Evolutionary conservation across 2,797 vertebrate species (phyloP).

Genomic region (Sarcophilus harrisii): DNA sequence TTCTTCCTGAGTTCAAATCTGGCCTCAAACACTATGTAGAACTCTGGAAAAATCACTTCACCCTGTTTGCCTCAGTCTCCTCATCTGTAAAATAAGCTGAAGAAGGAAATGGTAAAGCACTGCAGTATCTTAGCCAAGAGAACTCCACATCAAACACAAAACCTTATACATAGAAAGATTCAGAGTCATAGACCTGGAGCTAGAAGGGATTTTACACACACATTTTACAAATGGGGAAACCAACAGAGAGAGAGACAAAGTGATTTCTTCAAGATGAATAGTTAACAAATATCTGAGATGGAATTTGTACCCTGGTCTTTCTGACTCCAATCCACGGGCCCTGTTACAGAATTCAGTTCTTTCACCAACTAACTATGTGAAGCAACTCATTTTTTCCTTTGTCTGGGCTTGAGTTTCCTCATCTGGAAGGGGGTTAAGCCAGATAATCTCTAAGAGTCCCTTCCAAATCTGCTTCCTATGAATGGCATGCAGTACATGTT

Average conservation of each 20-base stretch:
- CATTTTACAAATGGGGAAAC: neutral
- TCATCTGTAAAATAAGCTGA: neutral
- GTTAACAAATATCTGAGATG: neutral
- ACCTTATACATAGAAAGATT: neutral
- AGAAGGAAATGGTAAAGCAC: neutral
- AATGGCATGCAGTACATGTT: neutral
- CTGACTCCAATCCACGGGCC: neutral
- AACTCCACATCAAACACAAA: neutral
- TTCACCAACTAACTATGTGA: neutral
- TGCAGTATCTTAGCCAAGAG: neutral
- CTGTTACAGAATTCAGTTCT: neutral
- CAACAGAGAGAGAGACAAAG: neutral
- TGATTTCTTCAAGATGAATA: neutral
- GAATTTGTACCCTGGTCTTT: neutral
- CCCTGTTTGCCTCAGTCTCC: neutral
- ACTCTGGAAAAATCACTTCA: neutral
- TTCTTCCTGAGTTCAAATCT: neutral
- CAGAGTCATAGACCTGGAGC: neutral
- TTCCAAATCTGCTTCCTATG: neutral
- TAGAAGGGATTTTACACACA: neutral
- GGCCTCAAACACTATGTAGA: neutral
- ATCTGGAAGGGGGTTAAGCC: neutral
- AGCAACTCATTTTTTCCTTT: neutral
- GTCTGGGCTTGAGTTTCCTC: neutral
- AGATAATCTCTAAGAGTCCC: neutral